Evolutionary conservation across 2,797 vertebrate species (phyloP).

Genomic region (Sebastes variabilis): DNA sequence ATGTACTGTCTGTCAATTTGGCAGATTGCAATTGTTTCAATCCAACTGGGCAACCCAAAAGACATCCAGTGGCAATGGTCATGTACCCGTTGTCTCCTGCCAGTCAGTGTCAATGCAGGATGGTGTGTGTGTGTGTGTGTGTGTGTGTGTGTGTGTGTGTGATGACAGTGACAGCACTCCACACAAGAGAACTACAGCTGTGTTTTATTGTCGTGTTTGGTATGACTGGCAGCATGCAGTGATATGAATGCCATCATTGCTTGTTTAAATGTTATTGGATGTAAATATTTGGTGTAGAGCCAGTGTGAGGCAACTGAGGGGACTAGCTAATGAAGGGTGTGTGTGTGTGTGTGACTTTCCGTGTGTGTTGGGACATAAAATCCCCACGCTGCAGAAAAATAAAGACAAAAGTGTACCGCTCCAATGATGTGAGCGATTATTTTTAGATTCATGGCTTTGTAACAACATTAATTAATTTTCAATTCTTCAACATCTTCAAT

Average conservation of each 20-base stretch:
- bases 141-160: too few species aligned
- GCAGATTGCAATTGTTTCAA: neutral
- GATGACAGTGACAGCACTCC: neutral
- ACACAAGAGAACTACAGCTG: neutral
- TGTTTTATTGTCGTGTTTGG: neutral
- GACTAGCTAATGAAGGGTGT: neutral
- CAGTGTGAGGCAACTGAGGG: constrained; percentile 43
- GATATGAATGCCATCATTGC: constrained; percentile 54
- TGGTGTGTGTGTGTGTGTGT: too few species aligned
- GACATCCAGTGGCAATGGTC: neutral
- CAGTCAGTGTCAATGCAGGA: neutral
- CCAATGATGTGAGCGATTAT: constrained; percentile 12
- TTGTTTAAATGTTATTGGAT: constrained; percentile 73
- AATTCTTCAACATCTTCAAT: neutral
- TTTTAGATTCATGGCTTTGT: constrained; percentile 23
- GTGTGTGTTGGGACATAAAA: constrained; percentile 4
- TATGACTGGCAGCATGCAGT: constrained; percentile 12
- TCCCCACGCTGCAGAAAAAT: neutral
- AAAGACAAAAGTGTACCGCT: neutral
- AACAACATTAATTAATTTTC: neutral
- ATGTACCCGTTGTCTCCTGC: neutral
- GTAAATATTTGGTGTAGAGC: constrained; percentile 65
- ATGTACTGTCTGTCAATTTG: neutral
- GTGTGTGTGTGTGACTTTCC: neutral
- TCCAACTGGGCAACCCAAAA: neutral